These are phyloP conservation scores for Malurus cyaneus DNA, from an alignment of 2,113 vertebrate genomes.

Conservation along the genomic window DNA sequence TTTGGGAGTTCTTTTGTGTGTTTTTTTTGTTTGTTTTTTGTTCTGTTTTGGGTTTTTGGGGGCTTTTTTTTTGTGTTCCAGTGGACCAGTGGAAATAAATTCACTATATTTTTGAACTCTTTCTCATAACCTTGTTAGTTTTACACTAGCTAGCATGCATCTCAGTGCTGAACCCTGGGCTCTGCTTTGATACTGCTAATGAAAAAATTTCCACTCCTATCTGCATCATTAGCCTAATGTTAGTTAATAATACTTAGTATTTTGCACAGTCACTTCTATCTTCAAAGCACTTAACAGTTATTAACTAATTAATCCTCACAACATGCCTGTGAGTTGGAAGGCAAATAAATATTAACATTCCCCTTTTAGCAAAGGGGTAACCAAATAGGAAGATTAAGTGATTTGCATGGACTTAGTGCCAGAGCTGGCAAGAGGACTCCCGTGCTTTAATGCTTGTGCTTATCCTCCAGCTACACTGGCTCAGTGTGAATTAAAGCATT, in stretches of 20 bases:
- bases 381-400: slow-evolving; percentile 45
- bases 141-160: neutral
- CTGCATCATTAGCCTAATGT: slow-evolving; percentile 32
- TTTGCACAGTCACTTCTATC: slow-evolving; percentile 29
- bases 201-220: neutral
- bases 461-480: neutral
- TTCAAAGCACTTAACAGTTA: slow-evolving; percentile 44
- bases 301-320: slow-evolving; percentile 62
- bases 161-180: neutral
- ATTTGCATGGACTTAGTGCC: slow-evolving; percentile 25
- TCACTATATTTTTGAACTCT: neutral
- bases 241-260: slow-evolving; percentile 41
- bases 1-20: no score
- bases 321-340: slow-evolving; percentile 21
- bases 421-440: slow-evolving; percentile 2
- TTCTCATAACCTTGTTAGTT: slow-evolving; percentile 17
- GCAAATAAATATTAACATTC: slow-evolving; percentile 48
- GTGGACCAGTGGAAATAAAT: neutral
- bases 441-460: neutral
- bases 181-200: slow-evolving; percentile 10
- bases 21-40: neutral
- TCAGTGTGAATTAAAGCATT: neutral
- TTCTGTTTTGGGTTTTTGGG: neutral
- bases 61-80: neutral
- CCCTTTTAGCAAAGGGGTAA: slow-evolving; percentile 20